Percentiles rank a stretch among this genome's conserved stretches.
Evolutionary conservation across 2,888 invertebrate species (phyloP).

Genomic region (Agapetus fuscipes): DNA sequence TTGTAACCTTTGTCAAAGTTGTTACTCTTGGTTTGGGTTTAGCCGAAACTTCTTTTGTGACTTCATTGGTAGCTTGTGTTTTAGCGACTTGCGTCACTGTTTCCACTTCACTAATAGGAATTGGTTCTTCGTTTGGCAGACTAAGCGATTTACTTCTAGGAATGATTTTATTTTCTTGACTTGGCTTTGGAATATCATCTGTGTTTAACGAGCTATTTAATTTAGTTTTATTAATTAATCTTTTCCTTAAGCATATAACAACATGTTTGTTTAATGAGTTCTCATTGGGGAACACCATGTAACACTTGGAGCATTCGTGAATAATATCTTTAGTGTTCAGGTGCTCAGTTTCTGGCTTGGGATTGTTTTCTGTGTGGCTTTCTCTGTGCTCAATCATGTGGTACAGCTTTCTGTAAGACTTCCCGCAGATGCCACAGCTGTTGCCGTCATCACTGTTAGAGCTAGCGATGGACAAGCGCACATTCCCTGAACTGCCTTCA

Average conservation of each 20-base stretch:
- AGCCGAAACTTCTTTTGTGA: background rate
- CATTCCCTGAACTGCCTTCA: conserved; percentile 6
- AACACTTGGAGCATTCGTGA: conserved; percentile 43
- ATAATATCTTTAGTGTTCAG: conserved; percentile 37
- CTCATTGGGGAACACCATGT: conserved; percentile 46
- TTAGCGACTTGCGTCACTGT: no score
- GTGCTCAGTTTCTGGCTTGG: conserved; percentile 9
- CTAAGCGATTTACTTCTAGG: background rate
- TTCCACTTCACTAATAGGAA: no score
- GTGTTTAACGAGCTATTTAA: background rate
- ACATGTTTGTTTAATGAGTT: conserved; percentile 41
- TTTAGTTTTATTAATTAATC: conserved; percentile 17
- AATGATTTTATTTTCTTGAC: background rate
- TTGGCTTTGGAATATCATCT: background rate
- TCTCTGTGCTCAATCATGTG: conserved; percentile 42
- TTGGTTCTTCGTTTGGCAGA: no score
- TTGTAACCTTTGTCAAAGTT: background rate
- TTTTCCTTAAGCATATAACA: conserved; percentile 36
- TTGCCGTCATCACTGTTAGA: conserved; percentile 18
- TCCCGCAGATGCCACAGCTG: conserved; percentile 37
- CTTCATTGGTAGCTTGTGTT: no score
- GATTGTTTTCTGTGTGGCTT: conserved; percentile 34
- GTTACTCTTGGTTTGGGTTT: conserved; percentile 1
- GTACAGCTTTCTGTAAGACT: conserved; percentile 38
- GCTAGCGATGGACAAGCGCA: conserved; percentile 16